A percentile compares a stretch with the other conserved stretches of the same genome.
These are phyloP conservation scores for Syngnathus floridae DNA, from an alignment of 2,113 vertebrate genomes.

Conservation along the genomic window DNA sequence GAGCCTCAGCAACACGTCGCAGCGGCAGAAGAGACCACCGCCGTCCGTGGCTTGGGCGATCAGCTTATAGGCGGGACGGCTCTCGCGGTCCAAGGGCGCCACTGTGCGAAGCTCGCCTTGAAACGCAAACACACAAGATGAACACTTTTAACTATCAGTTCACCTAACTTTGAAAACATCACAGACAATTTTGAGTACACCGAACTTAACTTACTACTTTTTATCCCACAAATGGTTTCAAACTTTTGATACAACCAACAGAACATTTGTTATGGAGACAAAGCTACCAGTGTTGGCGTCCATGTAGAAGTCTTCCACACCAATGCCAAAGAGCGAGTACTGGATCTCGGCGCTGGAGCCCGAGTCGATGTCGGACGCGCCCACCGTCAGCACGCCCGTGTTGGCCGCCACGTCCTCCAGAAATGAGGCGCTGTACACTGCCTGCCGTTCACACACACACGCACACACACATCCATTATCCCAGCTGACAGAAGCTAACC, in stretches of 20 bases:
- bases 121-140: not conserved
- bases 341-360: constrained; percentile 86
- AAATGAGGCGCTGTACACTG: constrained; percentile 79
- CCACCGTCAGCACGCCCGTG: constrained; percentile 82
- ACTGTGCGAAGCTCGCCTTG: constrained; percentile 87
- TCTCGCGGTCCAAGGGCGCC: constrained; percentile 81
- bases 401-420: constrained; percentile 85
- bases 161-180: not conserved
- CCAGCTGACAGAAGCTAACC: constrained; percentile 15
- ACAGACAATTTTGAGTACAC: not conserved
- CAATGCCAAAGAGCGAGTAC: constrained; percentile 87
- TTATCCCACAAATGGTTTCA: no score
- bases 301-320: constrained; percentile 89
- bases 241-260: not conserved
- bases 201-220: not conserved
- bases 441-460: constrained; percentile 61
- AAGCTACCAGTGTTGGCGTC: constrained; percentile 85
- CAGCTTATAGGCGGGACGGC: constrained; percentile 78
- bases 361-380: constrained; percentile 83
- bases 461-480: constrained; percentile 28
- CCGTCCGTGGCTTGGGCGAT: constrained; percentile 87
- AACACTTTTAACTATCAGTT: no score
- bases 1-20: constrained; percentile 78
- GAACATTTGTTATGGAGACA: not conserved
- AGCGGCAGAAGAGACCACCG: constrained; percentile 90